Percentiles rank a stretch among this genome's conserved stretches.
These are phyloP conservation scores for Lepidurus packardi DNA, from an alignment of 1,140 invertebrate species.

Conservation along the genomic window DNA sequence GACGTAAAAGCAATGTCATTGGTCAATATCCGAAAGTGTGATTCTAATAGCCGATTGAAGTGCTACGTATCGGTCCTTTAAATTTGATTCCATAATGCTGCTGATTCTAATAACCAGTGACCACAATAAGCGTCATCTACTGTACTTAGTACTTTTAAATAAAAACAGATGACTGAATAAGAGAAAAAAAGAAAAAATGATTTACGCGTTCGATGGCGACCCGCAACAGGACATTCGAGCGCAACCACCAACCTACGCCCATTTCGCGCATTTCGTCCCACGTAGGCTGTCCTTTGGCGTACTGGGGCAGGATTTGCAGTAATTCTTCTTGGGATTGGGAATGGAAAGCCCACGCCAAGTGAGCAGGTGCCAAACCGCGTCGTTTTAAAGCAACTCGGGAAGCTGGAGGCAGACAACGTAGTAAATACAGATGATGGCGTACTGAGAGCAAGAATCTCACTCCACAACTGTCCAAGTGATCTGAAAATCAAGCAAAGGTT, in stretches of 20 bases:
- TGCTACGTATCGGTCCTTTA: too few species aligned
- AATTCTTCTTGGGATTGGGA: constrained; percentile 96
- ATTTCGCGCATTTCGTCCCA: constrained; percentile 91
- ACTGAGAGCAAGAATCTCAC: constrained; percentile 92
- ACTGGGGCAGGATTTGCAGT: constrained; percentile 80
- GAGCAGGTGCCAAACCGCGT: constrained; percentile 82
- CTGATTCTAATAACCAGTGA: too few species aligned
- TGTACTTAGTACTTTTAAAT: too few species aligned
- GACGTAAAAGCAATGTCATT: too few species aligned
- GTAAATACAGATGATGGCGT: constrained; percentile 95
- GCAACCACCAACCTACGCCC: constrained; percentile 94
- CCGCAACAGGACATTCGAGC: constrained; percentile 73
- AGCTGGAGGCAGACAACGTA: constrained; percentile 78
- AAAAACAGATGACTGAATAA: neutral
- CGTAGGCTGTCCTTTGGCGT: constrained; percentile 68
- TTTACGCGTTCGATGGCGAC: constrained; percentile 77
- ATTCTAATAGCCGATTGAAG: too few species aligned
- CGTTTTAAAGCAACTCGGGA: constrained; percentile 81
- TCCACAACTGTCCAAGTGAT: constrained; percentile 95
- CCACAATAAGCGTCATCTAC: too few species aligned
- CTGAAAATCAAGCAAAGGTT: constrained; percentile 44
- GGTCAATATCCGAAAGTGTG: too few species aligned
- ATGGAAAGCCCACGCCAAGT: constrained; percentile 98
- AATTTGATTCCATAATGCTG: too few species aligned
- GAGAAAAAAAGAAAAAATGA: neutral